Conservation (phyloP, 1,140 invertebrate species). For the Geopemphigus sp. region DNA sequence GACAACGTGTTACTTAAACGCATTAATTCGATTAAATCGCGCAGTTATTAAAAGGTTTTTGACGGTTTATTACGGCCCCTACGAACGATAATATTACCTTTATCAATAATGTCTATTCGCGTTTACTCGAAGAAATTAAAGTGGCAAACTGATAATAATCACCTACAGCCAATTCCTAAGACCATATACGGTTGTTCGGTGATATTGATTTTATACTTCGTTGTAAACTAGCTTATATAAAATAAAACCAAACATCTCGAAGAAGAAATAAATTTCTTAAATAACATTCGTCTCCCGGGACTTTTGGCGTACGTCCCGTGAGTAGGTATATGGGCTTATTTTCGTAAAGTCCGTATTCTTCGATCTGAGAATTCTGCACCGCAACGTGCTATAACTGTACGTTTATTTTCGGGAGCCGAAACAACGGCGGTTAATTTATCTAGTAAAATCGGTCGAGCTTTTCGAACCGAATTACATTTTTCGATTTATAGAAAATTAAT, state of each 20-base stretch:
- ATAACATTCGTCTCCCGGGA: neutral
- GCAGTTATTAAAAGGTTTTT: no score
- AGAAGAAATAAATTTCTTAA: slow-evolving; percentile 14
- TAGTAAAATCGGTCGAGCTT: neutral
- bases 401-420: neutral
- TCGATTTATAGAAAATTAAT: no score
- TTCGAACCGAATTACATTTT: no score
- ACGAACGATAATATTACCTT: no score
- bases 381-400: neutral
- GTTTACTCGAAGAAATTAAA: no score
- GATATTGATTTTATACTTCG: slow-evolving; percentile 1
- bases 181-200: neutral
- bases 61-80: no score
- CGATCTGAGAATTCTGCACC: neutral
- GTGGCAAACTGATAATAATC: no score
- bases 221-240: neutral
- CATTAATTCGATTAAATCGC: no score
- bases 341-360: neutral
- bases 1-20: no score
- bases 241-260: neutral
- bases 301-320: neutral
- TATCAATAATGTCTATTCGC: no score
- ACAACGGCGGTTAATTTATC: neutral
- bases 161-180: neutral
- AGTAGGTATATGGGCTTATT: slow-evolving; percentile 1